phyloP scores from a whole-genome alignment of 2,113 vertebrate species.

The Condylura cristata region DNA sequence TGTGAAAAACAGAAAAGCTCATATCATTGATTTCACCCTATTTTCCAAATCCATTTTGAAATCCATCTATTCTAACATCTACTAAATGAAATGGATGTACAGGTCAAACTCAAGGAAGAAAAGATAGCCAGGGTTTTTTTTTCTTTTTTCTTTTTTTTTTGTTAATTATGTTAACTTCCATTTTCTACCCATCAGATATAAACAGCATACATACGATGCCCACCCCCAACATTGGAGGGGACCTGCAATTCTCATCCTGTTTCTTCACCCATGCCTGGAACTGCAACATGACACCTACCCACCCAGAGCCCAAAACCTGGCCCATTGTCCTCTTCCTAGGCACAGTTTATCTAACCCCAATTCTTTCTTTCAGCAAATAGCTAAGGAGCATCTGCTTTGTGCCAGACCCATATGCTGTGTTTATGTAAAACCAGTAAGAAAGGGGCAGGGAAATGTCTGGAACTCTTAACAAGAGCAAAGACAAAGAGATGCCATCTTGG shows the following conservation, averaged over 20 bases:
- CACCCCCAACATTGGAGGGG: neutral
- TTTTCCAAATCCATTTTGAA: neutral
- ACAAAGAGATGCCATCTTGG: neutral
- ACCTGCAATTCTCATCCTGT: neutral
- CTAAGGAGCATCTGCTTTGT: neutral
- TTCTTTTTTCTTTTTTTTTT: no score
- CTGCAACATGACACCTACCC: neutral
- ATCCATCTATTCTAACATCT: neutral
- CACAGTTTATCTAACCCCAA: neutral
- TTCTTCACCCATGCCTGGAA: neutral
- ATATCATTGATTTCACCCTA: neutral
- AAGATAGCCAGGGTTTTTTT: neutral
- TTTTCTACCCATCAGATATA: neutral
- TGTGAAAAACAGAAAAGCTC: conserved; percentile 14
- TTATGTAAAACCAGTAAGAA: neutral
- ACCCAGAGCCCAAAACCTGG: neutral
- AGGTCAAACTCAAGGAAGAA: neutral
- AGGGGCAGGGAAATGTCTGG: neutral
- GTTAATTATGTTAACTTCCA: neutral
- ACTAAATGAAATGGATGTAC: neutral
- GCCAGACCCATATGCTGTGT: neutral
- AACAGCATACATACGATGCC: neutral
- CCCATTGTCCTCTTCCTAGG: neutral
- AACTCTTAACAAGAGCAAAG: neutral
- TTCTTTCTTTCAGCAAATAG: neutral